Percentiles rank a stretch among this genome's conserved stretches.
phyloP scores from a whole-genome alignment of 2,888 invertebrate species.

The Helleia helle region DNA sequence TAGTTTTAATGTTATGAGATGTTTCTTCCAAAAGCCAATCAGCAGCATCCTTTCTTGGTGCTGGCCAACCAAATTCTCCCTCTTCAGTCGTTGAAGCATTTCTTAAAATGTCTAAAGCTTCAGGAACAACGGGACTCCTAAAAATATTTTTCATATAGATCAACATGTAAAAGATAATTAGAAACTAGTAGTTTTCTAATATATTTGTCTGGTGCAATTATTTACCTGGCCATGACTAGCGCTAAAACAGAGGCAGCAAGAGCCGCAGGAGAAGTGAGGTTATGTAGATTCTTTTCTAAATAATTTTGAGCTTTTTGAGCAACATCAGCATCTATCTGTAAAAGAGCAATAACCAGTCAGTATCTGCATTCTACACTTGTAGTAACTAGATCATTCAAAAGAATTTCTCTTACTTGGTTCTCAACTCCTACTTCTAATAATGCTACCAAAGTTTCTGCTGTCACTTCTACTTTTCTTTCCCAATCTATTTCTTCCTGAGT shows the following conservation, averaged over 20 bases:
- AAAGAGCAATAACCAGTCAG: conserved; percentile 14
- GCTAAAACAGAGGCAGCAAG: conserved; percentile 76
- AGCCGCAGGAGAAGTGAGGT: conserved; percentile 72
- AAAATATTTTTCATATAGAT: conserved; percentile 18
- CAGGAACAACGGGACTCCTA: conserved; percentile 69
- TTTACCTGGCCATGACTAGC: conserved; percentile 67
- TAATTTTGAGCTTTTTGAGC: conserved; percentile 71
- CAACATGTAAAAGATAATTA: too few relatives aligned
- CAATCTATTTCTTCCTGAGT: conserved; percentile 60
- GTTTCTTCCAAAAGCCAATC: conserved; percentile 78
- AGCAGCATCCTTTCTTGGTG: conserved; percentile 73
- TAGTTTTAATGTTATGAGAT: conserved; percentile 71
- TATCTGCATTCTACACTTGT: too few relatives aligned
- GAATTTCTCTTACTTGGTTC: conserved; percentile 49
- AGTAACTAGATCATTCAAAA: too few relatives aligned
- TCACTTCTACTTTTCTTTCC: conserved; percentile 74
- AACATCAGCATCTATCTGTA: conserved; percentile 62
- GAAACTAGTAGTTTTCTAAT: too few relatives aligned
- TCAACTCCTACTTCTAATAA: conserved; percentile 76
- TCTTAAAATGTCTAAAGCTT: conserved; percentile 71
- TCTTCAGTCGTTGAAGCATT: conserved; percentile 79
- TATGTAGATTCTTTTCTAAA: conserved; percentile 72
- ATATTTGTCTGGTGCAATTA: not conserved
- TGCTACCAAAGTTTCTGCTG: conserved; percentile 76
- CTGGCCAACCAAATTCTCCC: conserved; percentile 80